phyloP scores from a whole-genome alignment of 2,113 vertebrate species.

The Corythoichthys intestinalis region DNA sequence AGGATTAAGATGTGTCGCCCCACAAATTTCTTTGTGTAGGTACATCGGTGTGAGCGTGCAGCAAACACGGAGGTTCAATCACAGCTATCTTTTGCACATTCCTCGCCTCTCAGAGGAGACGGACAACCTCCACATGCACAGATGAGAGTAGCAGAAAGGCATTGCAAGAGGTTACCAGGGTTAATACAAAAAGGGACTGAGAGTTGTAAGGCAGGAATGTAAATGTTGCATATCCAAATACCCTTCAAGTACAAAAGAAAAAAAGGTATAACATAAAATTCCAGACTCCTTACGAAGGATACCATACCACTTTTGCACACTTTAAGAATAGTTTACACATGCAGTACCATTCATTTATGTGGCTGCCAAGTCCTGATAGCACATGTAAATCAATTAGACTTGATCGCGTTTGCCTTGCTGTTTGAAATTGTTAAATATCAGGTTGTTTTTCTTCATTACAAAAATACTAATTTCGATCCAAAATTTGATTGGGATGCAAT shows the following conservation, averaged over 20 bases:
- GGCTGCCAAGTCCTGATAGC: too few species aligned
- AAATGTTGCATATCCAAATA: conserved; percentile 30
- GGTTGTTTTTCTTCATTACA: too few species aligned
- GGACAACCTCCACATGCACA: conserved; percentile 15
- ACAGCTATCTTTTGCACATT: not conserved
- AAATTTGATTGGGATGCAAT: too few species aligned
- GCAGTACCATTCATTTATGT: too few species aligned
- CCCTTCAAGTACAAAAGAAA: conserved; percentile 18
- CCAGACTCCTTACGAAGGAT: not conserved
- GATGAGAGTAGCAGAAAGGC: conserved; percentile 17
- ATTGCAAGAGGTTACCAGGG: conserved; percentile 31
- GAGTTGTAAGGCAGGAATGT: conserved; percentile 35
- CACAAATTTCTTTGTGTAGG: conserved; percentile 8
- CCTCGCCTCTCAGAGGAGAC: conserved; percentile 6
- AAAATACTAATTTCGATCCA: too few species aligned
- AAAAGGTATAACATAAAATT: not conserved
- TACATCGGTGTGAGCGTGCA: conserved; percentile 11
- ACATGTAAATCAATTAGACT: too few species aligned
- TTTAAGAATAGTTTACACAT: not conserved
- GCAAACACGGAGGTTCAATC: conserved; percentile 9
- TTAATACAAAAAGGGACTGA: conserved; percentile 56
- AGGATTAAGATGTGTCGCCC: not conserved
- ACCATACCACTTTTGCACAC: not conserved
- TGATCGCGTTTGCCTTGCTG: too few species aligned
- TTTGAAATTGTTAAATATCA: too few species aligned